These are phyloP conservation scores for Acronicta leporina DNA, from an alignment of 2,888 invertebrate genomes.

Conservation along the genomic window DNA sequence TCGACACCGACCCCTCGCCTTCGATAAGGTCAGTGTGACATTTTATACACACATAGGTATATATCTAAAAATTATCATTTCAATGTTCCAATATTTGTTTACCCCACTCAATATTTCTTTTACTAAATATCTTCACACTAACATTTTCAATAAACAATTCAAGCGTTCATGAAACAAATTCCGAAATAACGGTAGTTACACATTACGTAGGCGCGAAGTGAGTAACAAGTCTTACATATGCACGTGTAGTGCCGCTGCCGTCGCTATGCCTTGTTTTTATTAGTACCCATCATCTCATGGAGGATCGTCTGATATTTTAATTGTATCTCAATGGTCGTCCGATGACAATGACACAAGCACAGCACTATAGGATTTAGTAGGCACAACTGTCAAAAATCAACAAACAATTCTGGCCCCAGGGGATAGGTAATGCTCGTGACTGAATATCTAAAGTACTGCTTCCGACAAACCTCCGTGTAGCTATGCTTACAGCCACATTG, in stretches of 20 bases:
- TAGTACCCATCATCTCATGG: too few relatives aligned
- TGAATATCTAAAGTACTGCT: slow-evolving; percentile 69
- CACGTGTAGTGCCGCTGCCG: slow-evolving; percentile 42
- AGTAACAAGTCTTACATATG: slow-evolving; percentile 12
- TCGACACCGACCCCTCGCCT: slow-evolving; percentile 91
- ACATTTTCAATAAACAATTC: slow-evolving; percentile 9
- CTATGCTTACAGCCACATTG: not conserved
- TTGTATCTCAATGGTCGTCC: too few relatives aligned
- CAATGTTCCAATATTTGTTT: not conserved
- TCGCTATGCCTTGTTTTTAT: slow-evolving; percentile 59
- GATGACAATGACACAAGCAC: too few relatives aligned
- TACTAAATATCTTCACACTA: slow-evolving; percentile 11
- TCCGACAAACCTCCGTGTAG: slow-evolving; percentile 26
- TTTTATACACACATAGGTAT: too few relatives aligned
- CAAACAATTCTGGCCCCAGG: slow-evolving; percentile 5
- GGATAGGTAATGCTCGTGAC: slow-evolving; percentile 46
- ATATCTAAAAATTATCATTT: slow-evolving; percentile 6
- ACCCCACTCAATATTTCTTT: slow-evolving; percentile 7
- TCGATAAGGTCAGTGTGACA: slow-evolving; percentile 90
- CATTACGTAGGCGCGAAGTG: slow-evolving; percentile 20
- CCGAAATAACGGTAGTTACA: slow-evolving; percentile 42
- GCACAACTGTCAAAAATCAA: too few relatives aligned
- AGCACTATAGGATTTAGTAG: too few relatives aligned
- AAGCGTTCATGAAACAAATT: slow-evolving; percentile 6
- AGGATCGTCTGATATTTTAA: too few relatives aligned